Evolutionary conservation across 2,113 vertebrate genomes (phyloP).

Genomic region (Plectropomus leopardus): DNA sequence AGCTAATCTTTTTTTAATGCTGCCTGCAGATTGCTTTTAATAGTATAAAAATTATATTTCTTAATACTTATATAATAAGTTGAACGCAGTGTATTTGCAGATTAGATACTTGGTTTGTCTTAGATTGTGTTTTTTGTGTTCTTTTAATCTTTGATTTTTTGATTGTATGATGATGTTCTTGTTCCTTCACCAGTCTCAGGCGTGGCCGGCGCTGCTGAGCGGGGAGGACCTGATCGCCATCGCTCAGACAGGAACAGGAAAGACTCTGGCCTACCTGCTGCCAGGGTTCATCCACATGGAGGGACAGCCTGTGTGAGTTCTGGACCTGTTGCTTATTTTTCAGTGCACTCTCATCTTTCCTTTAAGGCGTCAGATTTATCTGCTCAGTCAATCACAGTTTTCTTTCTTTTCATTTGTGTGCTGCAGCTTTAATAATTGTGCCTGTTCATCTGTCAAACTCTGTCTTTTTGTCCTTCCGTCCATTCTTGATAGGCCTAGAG

Average conservation of each 20-base stretch:
- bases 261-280: constrained; percentile 95
- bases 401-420: background rate
- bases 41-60: too few relatives aligned
- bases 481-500: constrained; percentile 78
- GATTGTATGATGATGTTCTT: rapidly evolving
- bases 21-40: too few relatives aligned
- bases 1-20: too few relatives aligned
- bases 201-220: constrained; percentile 93
- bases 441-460: too few relatives aligned
- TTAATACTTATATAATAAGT: too few relatives aligned
- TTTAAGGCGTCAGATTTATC: background rate
- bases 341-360: background rate
- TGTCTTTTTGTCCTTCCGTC: background rate
- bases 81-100: background rate
- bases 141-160: background rate
- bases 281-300: constrained; percentile 98
- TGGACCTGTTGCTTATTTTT: background rate
- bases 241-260: constrained; percentile 97
- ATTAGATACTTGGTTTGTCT: background rate
- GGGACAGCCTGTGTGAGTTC: constrained; percentile 91
- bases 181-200: constrained; percentile 88
- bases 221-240: constrained; percentile 96
- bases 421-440: background rate
- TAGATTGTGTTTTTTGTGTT: background rate
- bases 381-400: background rate